phyloP scores from a whole-genome alignment of 2,888 invertebrate genomes.

The Platycnemis pennipes region DNA sequence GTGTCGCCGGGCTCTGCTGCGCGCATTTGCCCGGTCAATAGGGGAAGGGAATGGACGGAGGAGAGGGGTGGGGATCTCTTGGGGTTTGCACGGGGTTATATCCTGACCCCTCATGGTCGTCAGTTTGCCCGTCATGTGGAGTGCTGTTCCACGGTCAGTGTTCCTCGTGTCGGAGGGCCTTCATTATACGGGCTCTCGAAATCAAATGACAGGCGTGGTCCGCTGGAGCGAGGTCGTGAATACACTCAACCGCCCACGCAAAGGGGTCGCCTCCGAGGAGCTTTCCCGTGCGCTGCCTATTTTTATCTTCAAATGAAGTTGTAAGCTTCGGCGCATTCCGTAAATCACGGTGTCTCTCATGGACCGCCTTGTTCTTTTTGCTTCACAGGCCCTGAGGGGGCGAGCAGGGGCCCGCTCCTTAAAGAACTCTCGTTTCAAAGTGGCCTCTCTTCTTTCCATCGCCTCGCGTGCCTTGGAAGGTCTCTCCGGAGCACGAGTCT shows the following conservation, averaged over 20 bases:
- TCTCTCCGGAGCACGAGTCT: no score
- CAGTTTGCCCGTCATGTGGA: neutral
- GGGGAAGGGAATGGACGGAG: neutral
- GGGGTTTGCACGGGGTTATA: no score
- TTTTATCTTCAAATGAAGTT: constrained; percentile 9
- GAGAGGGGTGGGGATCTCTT: no score
- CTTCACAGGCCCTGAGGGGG: no score
- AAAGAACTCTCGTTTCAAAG: no score
- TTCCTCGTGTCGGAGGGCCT: neutral
- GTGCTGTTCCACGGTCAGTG: neutral
- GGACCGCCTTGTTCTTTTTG: neutral
- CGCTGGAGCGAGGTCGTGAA: neutral
- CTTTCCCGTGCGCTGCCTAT: neutral
- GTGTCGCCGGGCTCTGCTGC: neutral
- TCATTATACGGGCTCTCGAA: neutral
- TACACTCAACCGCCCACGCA: neutral
- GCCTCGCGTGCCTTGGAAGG: no score
- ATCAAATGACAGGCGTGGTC: constrained; percentile 10
- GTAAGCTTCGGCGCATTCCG: neutral
- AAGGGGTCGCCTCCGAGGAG: neutral
- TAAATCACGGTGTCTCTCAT: neutral
- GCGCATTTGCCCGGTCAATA: neutral
- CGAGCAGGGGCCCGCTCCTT: no score
- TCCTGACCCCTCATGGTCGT: no score
- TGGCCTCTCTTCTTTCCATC: no score